phyloP scores from a whole-genome alignment of 2,888 invertebrate genomes.

The Calameuta idolon region DNA sequence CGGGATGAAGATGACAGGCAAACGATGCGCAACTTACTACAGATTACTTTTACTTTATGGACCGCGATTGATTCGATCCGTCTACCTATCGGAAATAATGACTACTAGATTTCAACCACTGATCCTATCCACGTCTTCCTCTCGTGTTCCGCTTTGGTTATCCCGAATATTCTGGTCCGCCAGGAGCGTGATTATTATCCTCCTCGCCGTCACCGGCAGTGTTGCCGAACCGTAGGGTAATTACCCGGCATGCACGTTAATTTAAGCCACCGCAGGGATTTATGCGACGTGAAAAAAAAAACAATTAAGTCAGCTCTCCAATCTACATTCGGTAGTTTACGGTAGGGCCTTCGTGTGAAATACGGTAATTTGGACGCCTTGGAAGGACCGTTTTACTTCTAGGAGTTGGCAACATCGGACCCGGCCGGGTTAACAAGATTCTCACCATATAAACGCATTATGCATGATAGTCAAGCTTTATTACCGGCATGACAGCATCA shows the following conservation, averaged over 20 bases:
- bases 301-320: constrained; percentile 27
- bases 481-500: constrained; percentile 24
- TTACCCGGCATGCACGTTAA: constrained; percentile 37
- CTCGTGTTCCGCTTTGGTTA: constrained; percentile 3
- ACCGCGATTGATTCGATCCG: background rate
- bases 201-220: constrained; percentile 16
- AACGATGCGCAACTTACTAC: constrained; percentile 29
- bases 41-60: background rate
- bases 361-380: constrained; percentile 13
- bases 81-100: background rate
- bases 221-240: constrained; percentile 36
- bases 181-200: constrained; percentile 7
- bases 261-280: constrained; percentile 35
- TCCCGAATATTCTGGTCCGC: background rate
- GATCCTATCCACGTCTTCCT: background rate
- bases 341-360: background rate
- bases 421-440: constrained; percentile 34
- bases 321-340: constrained; percentile 11
- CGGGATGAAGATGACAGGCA: constrained; percentile 7
- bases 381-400: constrained; percentile 13
- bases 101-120: background rate
- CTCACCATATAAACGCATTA: constrained; percentile 33
- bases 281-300: constrained; percentile 23
- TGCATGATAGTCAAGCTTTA: constrained; percentile 31
- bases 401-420: constrained; percentile 5